Percentiles rank a stretch among this genome's conserved stretches.
phyloP scores from a whole-genome alignment of 2,888 invertebrate species.

The Seira musarum region DNA sequence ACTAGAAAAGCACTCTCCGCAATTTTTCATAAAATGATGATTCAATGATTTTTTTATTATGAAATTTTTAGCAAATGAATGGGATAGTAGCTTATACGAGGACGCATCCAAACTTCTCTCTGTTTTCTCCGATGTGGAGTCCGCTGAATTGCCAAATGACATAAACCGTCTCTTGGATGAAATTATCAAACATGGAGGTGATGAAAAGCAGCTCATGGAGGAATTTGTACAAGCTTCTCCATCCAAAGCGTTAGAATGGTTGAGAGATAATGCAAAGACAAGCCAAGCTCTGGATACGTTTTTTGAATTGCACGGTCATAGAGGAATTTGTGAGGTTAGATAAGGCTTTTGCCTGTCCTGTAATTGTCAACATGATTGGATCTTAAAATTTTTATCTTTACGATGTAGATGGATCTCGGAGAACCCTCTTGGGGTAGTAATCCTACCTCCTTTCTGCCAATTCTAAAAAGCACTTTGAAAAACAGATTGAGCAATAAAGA shows the following conservation, averaged over 20 bases:
- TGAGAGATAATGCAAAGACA: slow-evolving; percentile 74
- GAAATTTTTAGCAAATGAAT: slow-evolving; percentile 73
- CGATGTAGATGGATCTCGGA: slow-evolving; percentile 78
- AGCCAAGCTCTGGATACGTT: slow-evolving; percentile 76
- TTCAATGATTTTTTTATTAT: not conserved
- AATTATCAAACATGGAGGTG: slow-evolving; percentile 73
- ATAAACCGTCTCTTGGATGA: slow-evolving; percentile 74
- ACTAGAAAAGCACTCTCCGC: too few relatives aligned
- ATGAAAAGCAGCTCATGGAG: slow-evolving; percentile 73
- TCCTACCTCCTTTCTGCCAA: slow-evolving; percentile 77
- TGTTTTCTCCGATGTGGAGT: slow-evolving; percentile 80
- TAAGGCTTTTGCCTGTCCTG: not conserved
- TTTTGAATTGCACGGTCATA: slow-evolving; percentile 81
- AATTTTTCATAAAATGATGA: too few relatives aligned
- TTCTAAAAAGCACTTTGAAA: slow-evolving; percentile 76
- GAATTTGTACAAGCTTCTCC: slow-evolving; percentile 70
- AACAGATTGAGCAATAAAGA: slow-evolving; percentile 56
- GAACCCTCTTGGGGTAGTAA: slow-evolving; percentile 80
- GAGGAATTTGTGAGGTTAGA: slow-evolving; percentile 74
- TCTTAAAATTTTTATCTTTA: not conserved
- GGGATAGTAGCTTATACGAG: slow-evolving; percentile 78
- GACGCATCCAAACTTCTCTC: slow-evolving; percentile 82
- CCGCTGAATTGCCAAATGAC: slow-evolving; percentile 81
- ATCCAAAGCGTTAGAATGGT: slow-evolving; percentile 76
- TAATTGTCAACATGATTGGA: not conserved